Conservation (phyloP, 2,888 invertebrate species). For the Marronus borbonicus region DNA sequence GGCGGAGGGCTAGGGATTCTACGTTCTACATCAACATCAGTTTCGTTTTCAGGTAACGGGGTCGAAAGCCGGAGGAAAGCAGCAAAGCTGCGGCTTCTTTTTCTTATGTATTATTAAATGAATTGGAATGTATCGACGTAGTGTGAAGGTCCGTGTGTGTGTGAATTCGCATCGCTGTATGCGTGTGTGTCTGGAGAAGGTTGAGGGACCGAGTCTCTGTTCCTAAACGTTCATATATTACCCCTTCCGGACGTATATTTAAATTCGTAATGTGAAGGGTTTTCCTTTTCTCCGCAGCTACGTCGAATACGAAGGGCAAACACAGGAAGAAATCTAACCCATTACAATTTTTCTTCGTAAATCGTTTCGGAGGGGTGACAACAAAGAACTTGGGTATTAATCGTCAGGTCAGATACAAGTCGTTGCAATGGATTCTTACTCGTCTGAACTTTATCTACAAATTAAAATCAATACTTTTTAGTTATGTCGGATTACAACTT, state of each 20-base stretch:
- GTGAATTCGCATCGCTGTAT: slow-evolving; percentile 16
- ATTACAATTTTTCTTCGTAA: slow-evolving; percentile 34
- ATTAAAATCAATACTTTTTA: too few relatives aligned
- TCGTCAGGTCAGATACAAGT: background rate
- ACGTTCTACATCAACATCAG: slow-evolving; percentile 42
- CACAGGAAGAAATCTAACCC: slow-evolving; percentile 27
- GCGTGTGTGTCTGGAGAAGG: slow-evolving; percentile 15
- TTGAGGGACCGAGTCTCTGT: slow-evolving; percentile 33
- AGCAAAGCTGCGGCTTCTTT: slow-evolving; percentile 36
- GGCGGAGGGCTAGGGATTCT: slow-evolving; percentile 37
- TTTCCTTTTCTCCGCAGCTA: slow-evolving; percentile 13
- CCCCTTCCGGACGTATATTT: slow-evolving; percentile 37
- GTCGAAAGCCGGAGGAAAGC: slow-evolving; percentile 9
- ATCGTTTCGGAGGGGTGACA: slow-evolving; percentile 4
- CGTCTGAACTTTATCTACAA: too few relatives aligned
- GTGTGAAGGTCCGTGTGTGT: slow-evolving; percentile 12
- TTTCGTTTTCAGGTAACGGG: slow-evolving; percentile 32
- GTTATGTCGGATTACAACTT: too few relatives aligned
- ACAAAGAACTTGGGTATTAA: slow-evolving; percentile 20
- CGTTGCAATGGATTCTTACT: too few relatives aligned
- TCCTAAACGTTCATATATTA: slow-evolving; percentile 45
- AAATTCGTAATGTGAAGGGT: slow-evolving; percentile 42
- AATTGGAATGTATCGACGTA: slow-evolving; percentile 45
- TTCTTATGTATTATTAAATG: slow-evolving; percentile 46
- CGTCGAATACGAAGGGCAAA: background rate